Conservation (phyloP, 2,888 invertebrate genomes). For the Colletes collaris region DNA sequence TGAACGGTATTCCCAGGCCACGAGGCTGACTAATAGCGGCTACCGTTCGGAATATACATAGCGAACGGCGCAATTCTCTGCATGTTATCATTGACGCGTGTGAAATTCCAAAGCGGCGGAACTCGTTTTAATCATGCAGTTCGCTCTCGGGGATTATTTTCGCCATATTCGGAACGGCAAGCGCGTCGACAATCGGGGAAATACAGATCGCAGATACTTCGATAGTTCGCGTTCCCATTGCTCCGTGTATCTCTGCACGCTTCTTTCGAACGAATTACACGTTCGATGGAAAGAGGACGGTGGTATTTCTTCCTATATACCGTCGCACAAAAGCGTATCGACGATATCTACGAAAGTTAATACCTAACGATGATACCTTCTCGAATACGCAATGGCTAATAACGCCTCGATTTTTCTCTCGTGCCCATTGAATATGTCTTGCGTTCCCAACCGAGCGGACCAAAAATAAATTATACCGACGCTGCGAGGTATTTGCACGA, state of each 20-base stretch:
- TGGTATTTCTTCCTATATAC: constrained; percentile 18
- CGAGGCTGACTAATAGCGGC: constrained; percentile 45
- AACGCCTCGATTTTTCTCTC: neutral
- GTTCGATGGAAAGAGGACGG: constrained; percentile 20
- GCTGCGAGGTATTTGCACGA: too few relatives aligned
- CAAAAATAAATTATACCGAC: too few relatives aligned
- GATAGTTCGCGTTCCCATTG: constrained; percentile 15
- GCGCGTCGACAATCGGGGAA: constrained; percentile 39
- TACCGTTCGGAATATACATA: constrained; percentile 36
- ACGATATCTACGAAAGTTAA: too few relatives aligned
- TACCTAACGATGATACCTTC: too few relatives aligned
- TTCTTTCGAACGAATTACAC: constrained; percentile 33
- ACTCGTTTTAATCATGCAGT: constrained; percentile 51
- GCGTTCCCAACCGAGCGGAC: too few relatives aligned
- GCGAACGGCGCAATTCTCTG: constrained; percentile 41
- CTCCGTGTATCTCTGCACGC: constrained; percentile 8
- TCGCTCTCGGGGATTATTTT: constrained; percentile 64
- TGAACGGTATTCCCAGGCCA: constrained; percentile 42
- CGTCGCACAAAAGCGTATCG: too few relatives aligned
- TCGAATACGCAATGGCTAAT: too few relatives aligned
- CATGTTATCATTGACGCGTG: constrained; percentile 55
- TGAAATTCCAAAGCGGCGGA: constrained; percentile 49
- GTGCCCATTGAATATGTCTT: neutral
- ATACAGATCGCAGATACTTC: constrained; percentile 47
- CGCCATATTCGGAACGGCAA: constrained; percentile 40